phyloP scores from a whole-genome alignment of 2,113 vertebrate species.

The Pterocles gutturalis region DNA sequence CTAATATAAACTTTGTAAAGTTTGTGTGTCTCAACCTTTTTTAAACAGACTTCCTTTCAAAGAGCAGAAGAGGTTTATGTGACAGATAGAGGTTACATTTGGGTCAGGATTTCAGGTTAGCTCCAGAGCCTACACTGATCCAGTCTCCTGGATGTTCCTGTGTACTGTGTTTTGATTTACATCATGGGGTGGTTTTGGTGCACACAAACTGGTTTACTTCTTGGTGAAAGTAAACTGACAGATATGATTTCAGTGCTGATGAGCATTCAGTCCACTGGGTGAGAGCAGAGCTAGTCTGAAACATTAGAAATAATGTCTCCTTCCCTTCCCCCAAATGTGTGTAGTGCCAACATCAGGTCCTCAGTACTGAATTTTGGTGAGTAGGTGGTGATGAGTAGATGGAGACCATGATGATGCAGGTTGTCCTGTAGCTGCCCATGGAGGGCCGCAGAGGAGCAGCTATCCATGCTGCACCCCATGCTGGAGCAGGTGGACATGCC shows the following conservation, averaged over 20 bases:
- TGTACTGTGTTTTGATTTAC: background rate
- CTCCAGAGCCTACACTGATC: background rate
- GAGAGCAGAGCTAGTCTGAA: background rate
- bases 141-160: background rate
- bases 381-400: background rate
- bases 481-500: background rate
- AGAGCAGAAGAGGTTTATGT: background rate
- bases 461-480: rapidly evolving
- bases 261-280: background rate
- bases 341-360: background rate
- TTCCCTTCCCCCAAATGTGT: background rate
- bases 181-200: background rate
- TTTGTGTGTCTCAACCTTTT: background rate
- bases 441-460: background rate
- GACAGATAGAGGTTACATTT: background rate
- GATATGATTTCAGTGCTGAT: rapidly evolving
- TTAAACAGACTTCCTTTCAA: background rate
- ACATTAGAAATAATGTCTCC: background rate
- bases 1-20: background rate
- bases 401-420: rapidly evolving
- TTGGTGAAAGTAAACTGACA: background rate
- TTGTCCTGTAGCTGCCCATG: background rate
- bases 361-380: background rate
- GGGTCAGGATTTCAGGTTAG: background rate
- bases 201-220: background rate